Conservation (phyloP, 2,113 vertebrate species). For the Bettongia penicillata region DNA sequence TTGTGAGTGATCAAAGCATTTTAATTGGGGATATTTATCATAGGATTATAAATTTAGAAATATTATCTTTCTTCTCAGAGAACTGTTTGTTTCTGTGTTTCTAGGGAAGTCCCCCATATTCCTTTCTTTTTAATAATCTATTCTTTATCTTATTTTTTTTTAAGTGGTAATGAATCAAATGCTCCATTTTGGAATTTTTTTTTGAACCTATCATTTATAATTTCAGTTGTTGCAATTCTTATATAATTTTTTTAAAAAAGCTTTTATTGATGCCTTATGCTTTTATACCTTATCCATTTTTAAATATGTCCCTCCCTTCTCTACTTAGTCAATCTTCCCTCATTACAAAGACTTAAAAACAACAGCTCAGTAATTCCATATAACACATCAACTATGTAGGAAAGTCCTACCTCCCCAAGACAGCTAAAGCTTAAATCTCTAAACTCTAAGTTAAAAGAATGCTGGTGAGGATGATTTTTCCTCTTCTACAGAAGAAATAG, state of each 20-base stretch:
- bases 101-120: constrained; percentile 47
- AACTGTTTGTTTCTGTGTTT: constrained; percentile 59
- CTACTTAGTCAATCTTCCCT: neutral
- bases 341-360: neutral
- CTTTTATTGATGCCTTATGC: too few species aligned
- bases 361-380: neutral
- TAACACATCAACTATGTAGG: neutral
- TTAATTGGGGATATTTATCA: neutral
- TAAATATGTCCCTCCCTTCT: neutral
- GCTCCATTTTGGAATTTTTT: too few species aligned
- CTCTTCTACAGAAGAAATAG: neutral
- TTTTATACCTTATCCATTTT: too few species aligned
- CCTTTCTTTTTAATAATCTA: constrained; percentile 43
- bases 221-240: too few species aligned
- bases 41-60: neutral
- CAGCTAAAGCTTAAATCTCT: neutral
- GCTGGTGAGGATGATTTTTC: neutral
- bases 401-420: neutral
- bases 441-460: neutral
- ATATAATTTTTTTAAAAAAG: too few species aligned
- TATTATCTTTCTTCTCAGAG: neutral
- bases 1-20: neutral
- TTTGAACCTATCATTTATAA: too few species aligned
- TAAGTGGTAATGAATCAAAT: too few species aligned
- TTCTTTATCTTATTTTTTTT: constrained; percentile 48